Evolutionary conservation across 2,888 invertebrate genomes (phyloP), one percentile per base, ranked within the genome.

Genomic region (Endotricha flammealis): DNA sequence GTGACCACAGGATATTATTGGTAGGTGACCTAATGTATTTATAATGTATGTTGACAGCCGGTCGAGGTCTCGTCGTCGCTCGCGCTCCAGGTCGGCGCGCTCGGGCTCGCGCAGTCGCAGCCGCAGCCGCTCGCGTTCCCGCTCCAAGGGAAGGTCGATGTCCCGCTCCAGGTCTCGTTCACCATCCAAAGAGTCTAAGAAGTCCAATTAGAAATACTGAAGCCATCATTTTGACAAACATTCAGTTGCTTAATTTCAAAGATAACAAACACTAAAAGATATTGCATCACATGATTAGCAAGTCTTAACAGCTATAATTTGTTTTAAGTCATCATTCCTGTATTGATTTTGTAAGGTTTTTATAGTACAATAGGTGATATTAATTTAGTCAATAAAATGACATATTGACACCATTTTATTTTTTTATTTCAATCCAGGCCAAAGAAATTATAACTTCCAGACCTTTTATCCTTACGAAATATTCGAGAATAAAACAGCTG

Each of bases 31-130:
- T 41, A 24, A 27, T 34, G 37, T 35, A 45, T 37, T 33, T 32
- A 13, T 36, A 7, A 41, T 32, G 39, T 46, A 42, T 65, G 46
- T 63, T 67, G 46, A 9, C 82, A 86, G 86, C 50, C 90, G 91
- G 12, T 91, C 91, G 48, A 88, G 91, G 55, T 91, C 91, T 12
- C 82, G 85, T 36, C 80, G 86, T 29, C 89, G 91, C 54, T 90
- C 91, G 40, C 88, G 91, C 38, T 91, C 91, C 10, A 88, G 90
- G 51, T 78, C 88, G 46, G 61, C 87, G 42, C 83, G 85, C 42
- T 87, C 88, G 1, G 86, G 88, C 23, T 87, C 87, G 3, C 82
- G 86, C 41, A 72, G 72, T 3, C 74, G 83, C 51, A 76, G 78
- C 49, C 86, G 87, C 51, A 76, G 76, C 49, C 80, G 87, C 42